phyloP scores from a whole-genome alignment of 2,888 invertebrate genomes.

The Aporophyla nigra region DNA sequence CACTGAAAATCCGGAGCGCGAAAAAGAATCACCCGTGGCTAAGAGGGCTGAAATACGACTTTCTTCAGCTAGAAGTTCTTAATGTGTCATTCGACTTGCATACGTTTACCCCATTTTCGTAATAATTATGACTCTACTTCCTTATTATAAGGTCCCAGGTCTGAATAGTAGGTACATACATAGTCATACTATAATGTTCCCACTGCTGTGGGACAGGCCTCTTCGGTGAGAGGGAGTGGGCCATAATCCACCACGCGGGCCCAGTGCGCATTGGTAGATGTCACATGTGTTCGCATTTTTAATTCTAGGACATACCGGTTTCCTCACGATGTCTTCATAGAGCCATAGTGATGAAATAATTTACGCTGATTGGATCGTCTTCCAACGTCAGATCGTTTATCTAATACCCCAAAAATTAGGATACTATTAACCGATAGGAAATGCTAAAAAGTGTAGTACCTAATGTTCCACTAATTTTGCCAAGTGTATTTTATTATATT shows the following conservation, averaged over 20 bases:
- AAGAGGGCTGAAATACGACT: not conserved
- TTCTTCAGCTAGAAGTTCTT: not conserved
- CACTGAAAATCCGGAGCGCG: not conserved
- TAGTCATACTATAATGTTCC: too few species aligned
- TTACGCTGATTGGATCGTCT: not conserved
- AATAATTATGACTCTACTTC: not conserved
- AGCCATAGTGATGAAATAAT: too few species aligned
- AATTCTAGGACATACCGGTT: too few species aligned
- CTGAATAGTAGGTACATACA: not conserved
- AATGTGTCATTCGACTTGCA: not conserved
- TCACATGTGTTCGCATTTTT: too few species aligned
- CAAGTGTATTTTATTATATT: constrained; percentile 61
- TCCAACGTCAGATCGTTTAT: not conserved
- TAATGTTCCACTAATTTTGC: constrained; percentile 31
- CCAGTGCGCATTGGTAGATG: not conserved
- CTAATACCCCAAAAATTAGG: not conserved
- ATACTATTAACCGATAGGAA: not conserved
- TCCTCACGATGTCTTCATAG: too few species aligned
- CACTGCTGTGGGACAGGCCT: too few species aligned
- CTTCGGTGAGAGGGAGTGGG: too few species aligned
- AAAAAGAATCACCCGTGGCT: too few species aligned
- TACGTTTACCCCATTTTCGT: not conserved
- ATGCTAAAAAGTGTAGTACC: not conserved
- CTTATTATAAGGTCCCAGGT: not conserved
- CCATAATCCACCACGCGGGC: too few species aligned